phyloP scores from a whole-genome alignment of 2,888 invertebrate species.

The Allacma fusca region DNA sequence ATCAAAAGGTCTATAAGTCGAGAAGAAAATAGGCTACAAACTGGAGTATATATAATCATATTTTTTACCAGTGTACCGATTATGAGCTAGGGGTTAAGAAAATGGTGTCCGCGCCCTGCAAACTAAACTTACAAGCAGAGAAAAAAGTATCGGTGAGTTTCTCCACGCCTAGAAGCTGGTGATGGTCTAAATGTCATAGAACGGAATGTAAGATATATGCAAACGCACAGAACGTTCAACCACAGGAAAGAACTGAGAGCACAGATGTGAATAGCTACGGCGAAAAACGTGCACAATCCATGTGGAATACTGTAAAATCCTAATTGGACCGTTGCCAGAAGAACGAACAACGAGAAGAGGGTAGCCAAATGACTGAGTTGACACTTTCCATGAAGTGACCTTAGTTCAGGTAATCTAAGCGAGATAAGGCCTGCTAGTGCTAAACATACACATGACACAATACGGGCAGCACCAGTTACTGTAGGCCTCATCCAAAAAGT shows the following conservation, averaged over 20 bases:
- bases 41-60: too few relatives aligned
- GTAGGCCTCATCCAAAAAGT: constrained; percentile 39
- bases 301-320: constrained; percentile 49
- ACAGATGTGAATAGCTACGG: constrained; percentile 59
- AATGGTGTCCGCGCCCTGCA: too few relatives aligned
- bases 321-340: constrained; percentile 56
- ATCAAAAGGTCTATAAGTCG: too few relatives aligned
- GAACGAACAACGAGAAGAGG: constrained; percentile 56
- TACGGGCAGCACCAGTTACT: constrained; percentile 49
- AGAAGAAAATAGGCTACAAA: too few relatives aligned
- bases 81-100: too few relatives aligned
- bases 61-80: too few relatives aligned
- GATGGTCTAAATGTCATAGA: constrained; percentile 59
- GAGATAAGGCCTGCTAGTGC: constrained; percentile 59
- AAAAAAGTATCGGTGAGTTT: constrained; percentile 57
- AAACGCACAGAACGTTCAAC: constrained; percentile 60
- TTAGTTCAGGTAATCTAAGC: constrained; percentile 57
- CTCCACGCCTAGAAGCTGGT: constrained; percentile 55
- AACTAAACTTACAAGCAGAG: constrained; percentile 60
- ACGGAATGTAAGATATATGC: constrained; percentile 60
- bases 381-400: constrained; percentile 60
- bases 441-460: constrained; percentile 58
- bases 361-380: constrained; percentile 60
- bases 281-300: constrained; percentile 57
- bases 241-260: constrained; percentile 60